Evolutionary conservation across 2,797 vertebrate genomes (phyloP).

Genomic region (Sorex maritimensis): DNA sequence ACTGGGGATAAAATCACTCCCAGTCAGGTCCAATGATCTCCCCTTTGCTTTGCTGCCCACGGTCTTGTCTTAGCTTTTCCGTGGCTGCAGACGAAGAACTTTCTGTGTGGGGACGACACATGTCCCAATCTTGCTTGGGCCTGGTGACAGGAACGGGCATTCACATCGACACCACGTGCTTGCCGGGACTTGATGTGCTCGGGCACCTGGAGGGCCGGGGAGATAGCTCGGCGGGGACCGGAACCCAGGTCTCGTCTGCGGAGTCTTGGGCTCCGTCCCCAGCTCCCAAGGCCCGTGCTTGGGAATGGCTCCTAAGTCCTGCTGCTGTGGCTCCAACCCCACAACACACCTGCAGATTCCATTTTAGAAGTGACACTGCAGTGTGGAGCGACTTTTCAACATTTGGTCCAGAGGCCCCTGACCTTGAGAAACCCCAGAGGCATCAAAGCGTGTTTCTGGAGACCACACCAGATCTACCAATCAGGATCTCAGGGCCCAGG

Average conservation of each 20-base stretch:
- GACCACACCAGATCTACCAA: not conserved
- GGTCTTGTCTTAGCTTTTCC: not conserved
- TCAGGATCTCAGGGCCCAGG: not conserved
- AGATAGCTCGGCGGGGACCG: too few species aligned
- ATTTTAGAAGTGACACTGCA: not conserved
- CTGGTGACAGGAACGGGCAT: not conserved
- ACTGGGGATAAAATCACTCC: not conserved
- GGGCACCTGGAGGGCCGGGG: not conserved
- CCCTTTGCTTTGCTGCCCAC: not conserved
- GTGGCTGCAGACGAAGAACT: not conserved
- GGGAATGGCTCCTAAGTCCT: too few species aligned
- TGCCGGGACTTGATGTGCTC: not conserved
- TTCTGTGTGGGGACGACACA: not conserved
- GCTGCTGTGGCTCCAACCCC: too few species aligned
- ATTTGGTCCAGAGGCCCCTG: not conserved
- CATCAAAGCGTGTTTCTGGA: not conserved
- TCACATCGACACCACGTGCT: not conserved
- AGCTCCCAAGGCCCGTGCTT: too few species aligned
- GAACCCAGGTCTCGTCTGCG: too few species aligned
- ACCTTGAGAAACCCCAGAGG: conserved; percentile 13
- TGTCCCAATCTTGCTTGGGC: not conserved
- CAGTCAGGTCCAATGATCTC: not conserved
- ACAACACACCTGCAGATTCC: not conserved
- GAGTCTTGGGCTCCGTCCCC: too few species aligned
- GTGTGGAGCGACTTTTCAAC: not conserved